phyloP scores from a whole-genome alignment of 2,888 invertebrate species.

The Aphodius sticticus region DNA sequence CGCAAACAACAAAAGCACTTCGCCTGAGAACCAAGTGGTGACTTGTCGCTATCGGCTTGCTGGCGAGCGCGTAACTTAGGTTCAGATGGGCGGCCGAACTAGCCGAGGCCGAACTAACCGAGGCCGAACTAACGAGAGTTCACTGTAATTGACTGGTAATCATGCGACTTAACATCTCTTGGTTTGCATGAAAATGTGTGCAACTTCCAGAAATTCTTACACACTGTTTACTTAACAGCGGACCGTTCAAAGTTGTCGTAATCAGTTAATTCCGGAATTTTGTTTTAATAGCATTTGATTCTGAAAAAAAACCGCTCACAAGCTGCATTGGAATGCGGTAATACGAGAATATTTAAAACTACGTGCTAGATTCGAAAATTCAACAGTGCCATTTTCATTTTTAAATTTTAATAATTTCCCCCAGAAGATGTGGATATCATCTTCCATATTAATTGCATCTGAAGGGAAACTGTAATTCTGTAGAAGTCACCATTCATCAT shows the following conservation, averaged over 20 bases:
- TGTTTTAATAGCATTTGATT: conserved; percentile 9
- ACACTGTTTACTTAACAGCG: conserved; percentile 10
- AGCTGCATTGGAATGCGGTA: conserved; percentile 16
- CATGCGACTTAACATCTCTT: conserved; percentile 10
- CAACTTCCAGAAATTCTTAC: conserved; percentile 7
- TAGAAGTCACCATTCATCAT: conserved; percentile 13
- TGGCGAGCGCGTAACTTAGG: too few species aligned
- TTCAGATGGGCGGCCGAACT: too few species aligned
- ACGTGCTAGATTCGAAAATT: not conserved
- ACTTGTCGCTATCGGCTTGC: too few species aligned
- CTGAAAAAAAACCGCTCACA: conserved; percentile 14
- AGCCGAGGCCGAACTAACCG: too few species aligned
- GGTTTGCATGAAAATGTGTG: conserved; percentile 1
- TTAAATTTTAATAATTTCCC: conserved; percentile 14
- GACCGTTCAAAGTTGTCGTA: not conserved
- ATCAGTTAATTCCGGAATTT: conserved; percentile 7
- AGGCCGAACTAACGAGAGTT: too few species aligned
- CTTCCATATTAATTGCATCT: not conserved
- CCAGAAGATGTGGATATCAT: conserved; percentile 5
- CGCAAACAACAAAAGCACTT: too few species aligned
- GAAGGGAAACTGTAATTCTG: conserved; percentile 7
- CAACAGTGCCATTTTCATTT: conserved; percentile 7
- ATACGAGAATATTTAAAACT: conserved; percentile 9
- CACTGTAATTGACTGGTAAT: conserved; percentile 5
- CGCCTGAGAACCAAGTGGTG: too few species aligned